These are phyloP conservation scores for Contarinia nasturtii DNA, from an alignment of 1,140 invertebrate species.

Conservation along the genomic window DNA sequence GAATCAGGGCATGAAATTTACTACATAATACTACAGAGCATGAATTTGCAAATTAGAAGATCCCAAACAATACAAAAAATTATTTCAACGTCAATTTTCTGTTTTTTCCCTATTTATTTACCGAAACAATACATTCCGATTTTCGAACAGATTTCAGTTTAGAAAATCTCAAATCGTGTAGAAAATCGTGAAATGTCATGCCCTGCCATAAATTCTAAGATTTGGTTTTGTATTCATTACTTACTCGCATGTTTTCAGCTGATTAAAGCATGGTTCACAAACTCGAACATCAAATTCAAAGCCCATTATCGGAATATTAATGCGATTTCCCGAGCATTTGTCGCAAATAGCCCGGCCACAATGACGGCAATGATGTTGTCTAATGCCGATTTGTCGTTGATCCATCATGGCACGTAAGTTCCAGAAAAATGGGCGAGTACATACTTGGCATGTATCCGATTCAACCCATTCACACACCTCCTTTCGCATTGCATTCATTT, in stretches of 20 bases:
- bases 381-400: conserved; percentile 65
- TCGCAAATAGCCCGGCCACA: conserved; percentile 91
- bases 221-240: conserved; percentile 16
- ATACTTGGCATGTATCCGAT: conserved; percentile 82
- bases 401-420: conserved; percentile 97
- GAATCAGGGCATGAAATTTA: too few species aligned
- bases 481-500: conserved; percentile 66
- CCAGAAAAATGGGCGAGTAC: conserved; percentile 93
- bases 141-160: too few species aligned
- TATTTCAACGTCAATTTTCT: too few species aligned
- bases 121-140: too few species aligned
- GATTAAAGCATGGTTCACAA: conserved; percentile 76
- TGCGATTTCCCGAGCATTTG: conserved; percentile 69
- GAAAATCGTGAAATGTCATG: too few species aligned
- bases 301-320: conserved; percentile 86
- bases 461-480: conserved; percentile 92
- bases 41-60: too few species aligned
- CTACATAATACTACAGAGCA: too few species aligned
- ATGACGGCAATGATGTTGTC: conserved; percentile 77
- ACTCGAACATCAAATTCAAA: conserved; percentile 95
- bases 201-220: too few species aligned
- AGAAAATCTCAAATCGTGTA: too few species aligned
- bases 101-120: too few species aligned
- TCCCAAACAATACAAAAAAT: too few species aligned
- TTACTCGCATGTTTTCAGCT: conserved; percentile 71